These are phyloP conservation scores for Chrysaora quinquecirrha DNA, from an alignment of 30 jellyfish, hydroid and myxozoan species.

Conservation along the genomic window DNA sequence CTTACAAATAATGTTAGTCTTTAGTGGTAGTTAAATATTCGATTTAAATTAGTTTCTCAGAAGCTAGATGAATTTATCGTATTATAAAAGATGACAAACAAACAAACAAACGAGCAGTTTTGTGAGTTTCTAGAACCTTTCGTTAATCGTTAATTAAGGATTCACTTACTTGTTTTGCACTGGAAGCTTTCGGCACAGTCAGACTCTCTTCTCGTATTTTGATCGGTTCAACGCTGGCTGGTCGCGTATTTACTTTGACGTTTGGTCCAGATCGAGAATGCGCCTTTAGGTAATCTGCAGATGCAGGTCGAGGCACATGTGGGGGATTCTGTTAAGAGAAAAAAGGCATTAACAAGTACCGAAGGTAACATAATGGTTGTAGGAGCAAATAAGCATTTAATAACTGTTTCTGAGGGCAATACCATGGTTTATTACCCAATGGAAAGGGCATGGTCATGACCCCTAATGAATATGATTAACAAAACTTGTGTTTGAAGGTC, in stretches of 20 bases:
- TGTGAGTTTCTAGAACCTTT: too few relatives aligned
- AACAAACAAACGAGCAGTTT: neutral
- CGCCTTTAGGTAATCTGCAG: constrained; percentile 61
- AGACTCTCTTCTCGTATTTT: constrained; percentile 49
- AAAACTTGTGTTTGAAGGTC: too few relatives aligned
- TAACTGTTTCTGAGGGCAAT: too few relatives aligned
- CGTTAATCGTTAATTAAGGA: too few relatives aligned
- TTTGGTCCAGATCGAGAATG: constrained; percentile 57
- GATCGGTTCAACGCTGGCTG: constrained; percentile 60
- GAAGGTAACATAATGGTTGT: neutral
- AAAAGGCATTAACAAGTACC: neutral
- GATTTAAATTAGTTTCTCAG: neutral
- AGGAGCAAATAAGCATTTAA: neutral
- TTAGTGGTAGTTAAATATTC: neutral
- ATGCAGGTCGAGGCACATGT: constrained; percentile 71
- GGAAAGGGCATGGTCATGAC: too few relatives aligned
- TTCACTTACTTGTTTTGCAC: constrained; percentile 49
- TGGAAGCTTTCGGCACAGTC: constrained; percentile 48
- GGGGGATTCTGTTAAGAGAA: constrained; percentile 56
- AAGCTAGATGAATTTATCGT: neutral
- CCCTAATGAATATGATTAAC: too few relatives aligned
- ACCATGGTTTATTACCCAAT: too few relatives aligned
- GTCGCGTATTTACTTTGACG: constrained; percentile 53
- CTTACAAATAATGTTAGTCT: neutral
- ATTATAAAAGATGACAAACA: neutral